These are phyloP conservation scores for Rhinolophus sinicus DNA, from an alignment of 2,113 vertebrate genomes.

Conservation along the genomic window DNA sequence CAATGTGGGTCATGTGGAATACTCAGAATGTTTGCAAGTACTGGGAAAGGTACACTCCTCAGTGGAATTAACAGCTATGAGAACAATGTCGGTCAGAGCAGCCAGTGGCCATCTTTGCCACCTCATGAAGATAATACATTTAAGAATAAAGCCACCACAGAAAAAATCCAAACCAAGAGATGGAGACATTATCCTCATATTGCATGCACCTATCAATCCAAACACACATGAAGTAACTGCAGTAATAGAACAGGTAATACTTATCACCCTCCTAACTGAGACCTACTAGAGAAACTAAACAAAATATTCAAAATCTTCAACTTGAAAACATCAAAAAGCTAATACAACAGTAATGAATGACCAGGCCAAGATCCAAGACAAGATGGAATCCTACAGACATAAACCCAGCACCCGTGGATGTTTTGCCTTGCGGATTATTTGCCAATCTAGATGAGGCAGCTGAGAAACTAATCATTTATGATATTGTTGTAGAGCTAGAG, in stretches of 20 bases:
- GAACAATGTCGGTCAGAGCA: neutral
- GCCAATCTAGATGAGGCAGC: neutral
- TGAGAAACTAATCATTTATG: neutral
- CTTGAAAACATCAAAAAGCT: neutral
- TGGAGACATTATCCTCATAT: neutral
- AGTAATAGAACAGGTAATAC: neutral
- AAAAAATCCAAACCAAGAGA: neutral
- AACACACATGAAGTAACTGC: neutral
- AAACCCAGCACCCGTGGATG: neutral
- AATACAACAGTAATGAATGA: neutral
- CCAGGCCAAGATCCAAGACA: neutral
- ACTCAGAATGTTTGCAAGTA: neutral
- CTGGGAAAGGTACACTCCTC: neutral
- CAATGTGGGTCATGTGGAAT: neutral
- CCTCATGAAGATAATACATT: neutral
- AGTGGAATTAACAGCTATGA: neutral
- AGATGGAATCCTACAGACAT: neutral
- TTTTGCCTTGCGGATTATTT: neutral
- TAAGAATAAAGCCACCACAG: neutral
- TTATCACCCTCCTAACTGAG: neutral
- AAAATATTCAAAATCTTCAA: neutral
- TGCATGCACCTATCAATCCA: neutral
- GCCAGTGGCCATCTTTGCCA: neutral
- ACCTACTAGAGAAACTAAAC: neutral
- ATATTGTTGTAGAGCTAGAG: neutral